Evolutionary conservation across 2,888 invertebrate species (phyloP).

Genomic region (Stenichneumon culpator): DNA sequence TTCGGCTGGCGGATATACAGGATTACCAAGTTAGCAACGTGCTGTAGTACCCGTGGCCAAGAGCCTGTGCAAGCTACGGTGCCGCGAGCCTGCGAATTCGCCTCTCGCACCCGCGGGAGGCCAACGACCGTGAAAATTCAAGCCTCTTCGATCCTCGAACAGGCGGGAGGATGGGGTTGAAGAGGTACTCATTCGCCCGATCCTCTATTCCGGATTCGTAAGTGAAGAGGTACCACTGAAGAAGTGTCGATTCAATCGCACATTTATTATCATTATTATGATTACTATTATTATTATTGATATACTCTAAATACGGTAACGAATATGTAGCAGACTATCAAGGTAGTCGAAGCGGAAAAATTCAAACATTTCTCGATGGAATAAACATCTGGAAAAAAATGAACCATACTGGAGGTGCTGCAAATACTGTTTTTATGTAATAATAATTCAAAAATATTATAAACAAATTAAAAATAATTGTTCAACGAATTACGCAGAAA

Average conservation of each 20-base stretch:
- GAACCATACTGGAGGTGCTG: too few species aligned
- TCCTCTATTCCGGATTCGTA: constrained; percentile 44
- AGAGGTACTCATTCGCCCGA: constrained; percentile 19
- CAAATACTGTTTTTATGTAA: too few species aligned
- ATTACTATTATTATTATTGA: neutral
- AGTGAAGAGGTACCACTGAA: neutral
- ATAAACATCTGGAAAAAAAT: too few species aligned
- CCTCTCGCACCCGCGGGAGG: constrained; percentile 24
- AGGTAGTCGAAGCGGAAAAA: too few species aligned
- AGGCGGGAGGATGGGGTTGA: constrained; percentile 40
- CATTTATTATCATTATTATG: neutral
- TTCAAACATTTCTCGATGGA: too few species aligned
- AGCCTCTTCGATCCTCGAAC: constrained; percentile 44
- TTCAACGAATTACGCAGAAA: too few species aligned
- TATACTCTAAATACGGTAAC: neutral
- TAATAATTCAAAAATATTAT: too few species aligned
- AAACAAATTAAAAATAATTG: too few species aligned
- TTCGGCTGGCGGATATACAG: constrained; percentile 56
- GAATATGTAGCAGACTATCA: too few species aligned
- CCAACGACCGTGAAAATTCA: constrained; percentile 62
- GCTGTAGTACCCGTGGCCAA: constrained; percentile 31
- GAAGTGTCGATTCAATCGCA: constrained; percentile 1
- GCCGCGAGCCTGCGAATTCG: constrained; percentile 34
- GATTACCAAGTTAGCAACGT: constrained; percentile 52
- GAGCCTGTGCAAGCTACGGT: constrained; percentile 26